Evolutionary conservation across 2,113 vertebrate genomes (phyloP).

Genomic region (Clarias gariepinus): DNA sequence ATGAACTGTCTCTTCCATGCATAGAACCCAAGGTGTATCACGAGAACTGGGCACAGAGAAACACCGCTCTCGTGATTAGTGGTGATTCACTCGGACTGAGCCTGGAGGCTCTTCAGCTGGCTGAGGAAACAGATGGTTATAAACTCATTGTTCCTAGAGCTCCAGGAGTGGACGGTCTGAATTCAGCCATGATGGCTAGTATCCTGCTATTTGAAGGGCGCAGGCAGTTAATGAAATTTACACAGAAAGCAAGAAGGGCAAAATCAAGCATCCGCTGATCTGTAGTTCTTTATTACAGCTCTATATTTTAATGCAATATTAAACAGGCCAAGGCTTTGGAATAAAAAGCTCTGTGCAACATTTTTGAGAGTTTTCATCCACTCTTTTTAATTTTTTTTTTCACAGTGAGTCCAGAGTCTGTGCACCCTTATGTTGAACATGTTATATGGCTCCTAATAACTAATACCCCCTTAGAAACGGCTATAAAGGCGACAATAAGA

Average conservation of each 20-base stretch:
- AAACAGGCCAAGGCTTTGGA: neutral
- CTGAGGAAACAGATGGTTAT: constrained; percentile 72
- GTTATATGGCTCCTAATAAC: neutral
- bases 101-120: constrained; percentile 75
- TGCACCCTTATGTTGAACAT: neutral
- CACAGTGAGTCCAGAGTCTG: neutral
- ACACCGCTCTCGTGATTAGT: constrained; percentile 82
- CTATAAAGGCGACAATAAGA: too few species aligned
- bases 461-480: too few species aligned
- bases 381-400: too few species aligned
- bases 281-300: neutral
- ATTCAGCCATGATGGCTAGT: constrained; percentile 86
- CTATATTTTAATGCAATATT: too few species aligned
- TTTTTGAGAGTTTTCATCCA: neutral
- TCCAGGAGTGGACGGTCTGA: constrained; percentile 84
- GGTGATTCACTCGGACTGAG: constrained; percentile 88
- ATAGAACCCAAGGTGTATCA: constrained; percentile 75
- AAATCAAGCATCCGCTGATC: constrained; percentile 28
- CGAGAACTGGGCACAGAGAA: constrained; percentile 74
- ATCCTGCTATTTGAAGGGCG: constrained; percentile 90
- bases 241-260: constrained; percentile 47
- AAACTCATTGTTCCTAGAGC: constrained; percentile 81
- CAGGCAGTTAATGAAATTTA: constrained; percentile 72
- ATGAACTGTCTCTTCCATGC: constrained; percentile 57
- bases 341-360: neutral